phyloP scores from a whole-genome alignment of 64 coral and sea anemone genomes.

The Trachythela sp. region DNA sequence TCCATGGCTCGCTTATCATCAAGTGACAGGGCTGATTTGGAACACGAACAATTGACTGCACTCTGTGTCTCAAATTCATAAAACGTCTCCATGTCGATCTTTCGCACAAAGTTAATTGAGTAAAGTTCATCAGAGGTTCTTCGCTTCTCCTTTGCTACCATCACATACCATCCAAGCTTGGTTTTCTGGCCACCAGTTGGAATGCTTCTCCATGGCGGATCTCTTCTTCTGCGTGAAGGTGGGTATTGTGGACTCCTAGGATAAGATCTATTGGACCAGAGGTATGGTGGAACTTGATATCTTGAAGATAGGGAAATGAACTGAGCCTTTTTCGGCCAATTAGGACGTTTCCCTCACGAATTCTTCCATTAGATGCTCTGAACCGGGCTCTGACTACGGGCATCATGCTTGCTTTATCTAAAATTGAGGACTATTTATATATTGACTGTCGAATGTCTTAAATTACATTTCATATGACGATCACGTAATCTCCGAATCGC shows the following conservation, averaged over 20 bases:
- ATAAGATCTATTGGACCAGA: neutral
- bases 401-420: neutral
- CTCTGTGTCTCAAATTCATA: constrained; percentile 27
- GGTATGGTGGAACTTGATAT: neutral
- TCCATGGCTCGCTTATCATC: neutral
- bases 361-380: neutral
- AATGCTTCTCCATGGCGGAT: neutral
- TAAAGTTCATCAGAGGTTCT: neutral
- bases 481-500: too few species aligned
- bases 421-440: too few species aligned
- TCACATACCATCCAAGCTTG: constrained; percentile 26
- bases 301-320: neutral
- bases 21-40: neutral
- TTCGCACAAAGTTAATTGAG: neutral
- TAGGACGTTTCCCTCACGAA: neutral
- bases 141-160: neutral
- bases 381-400: neutral
- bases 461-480: too few species aligned
- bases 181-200: constrained; percentile 20
- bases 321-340: neutral
- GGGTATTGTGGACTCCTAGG: neutral
- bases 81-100: neutral
- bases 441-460: too few species aligned
- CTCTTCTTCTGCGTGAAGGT: neutral
- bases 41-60: neutral